Percentiles rank a stretch among this genome's conserved stretches.
phyloP scores from a whole-genome alignment of 1,140 invertebrate genomes.

The Drosophila rufa region DNA sequence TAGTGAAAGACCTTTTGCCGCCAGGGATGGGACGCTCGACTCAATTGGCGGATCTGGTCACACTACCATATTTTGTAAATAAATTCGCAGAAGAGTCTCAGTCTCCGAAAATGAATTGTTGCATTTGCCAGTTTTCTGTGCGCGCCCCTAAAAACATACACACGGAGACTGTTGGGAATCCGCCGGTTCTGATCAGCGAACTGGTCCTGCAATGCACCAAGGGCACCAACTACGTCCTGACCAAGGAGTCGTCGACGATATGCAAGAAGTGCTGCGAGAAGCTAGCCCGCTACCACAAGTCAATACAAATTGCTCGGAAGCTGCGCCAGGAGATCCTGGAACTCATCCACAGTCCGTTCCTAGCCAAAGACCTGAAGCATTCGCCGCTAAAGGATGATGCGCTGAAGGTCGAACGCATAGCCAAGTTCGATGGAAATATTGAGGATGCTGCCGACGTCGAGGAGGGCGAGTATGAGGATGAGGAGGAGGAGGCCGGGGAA shows the following conservation, averaged over 20 bases:
- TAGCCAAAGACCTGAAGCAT: constrained; percentile 53
- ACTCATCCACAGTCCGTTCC: constrained; percentile 62
- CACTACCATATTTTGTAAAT: constrained; percentile 42
- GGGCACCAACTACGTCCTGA: constrained; percentile 57
- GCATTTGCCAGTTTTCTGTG: constrained; percentile 73
- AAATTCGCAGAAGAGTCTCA: constrained; percentile 17
- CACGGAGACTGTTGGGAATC: constrained; percentile 63
- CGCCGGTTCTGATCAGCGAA: constrained; percentile 66
- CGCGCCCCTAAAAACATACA: constrained; percentile 68
- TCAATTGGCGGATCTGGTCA: neutral
- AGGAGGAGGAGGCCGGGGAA: constrained; percentile 31
- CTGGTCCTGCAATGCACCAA: constrained; percentile 66
- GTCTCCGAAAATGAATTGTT: constrained; percentile 64
- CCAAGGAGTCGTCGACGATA: constrained; percentile 57
- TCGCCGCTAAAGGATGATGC: constrained; percentile 20
- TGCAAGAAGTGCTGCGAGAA: constrained; percentile 74
- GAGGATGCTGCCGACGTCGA: constrained; percentile 31
- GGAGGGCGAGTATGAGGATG: constrained; percentile 18
- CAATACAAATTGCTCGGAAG: constrained; percentile 63
- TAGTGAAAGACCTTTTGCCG: neutral
- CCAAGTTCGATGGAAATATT: constrained; percentile 48
- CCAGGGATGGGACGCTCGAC: neutral
- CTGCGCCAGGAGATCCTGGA: constrained; percentile 68
- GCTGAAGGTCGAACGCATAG: constrained; percentile 23
- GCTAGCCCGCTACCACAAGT: constrained; percentile 67